Conservation (phyloP, 1,140 invertebrate genomes). For the Bombus picipes region DNA sequence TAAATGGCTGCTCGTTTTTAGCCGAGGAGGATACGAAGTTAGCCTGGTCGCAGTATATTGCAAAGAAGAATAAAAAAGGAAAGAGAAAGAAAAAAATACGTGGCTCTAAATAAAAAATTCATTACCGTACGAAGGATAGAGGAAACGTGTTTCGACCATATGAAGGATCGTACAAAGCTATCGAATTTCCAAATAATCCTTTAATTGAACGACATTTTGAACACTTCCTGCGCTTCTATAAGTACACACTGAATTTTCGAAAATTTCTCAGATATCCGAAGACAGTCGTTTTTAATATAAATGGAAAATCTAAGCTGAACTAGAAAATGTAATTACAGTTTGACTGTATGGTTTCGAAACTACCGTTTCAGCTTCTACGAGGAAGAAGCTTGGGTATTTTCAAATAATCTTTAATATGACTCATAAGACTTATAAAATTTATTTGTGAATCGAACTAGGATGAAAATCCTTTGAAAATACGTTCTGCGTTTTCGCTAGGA, state of each 20-base stretch:
- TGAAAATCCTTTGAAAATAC: too few species aligned
- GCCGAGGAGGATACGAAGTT: not conserved
- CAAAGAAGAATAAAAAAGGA: not conserved
- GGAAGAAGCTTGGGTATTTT: too few species aligned
- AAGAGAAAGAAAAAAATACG: not conserved
- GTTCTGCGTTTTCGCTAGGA: not conserved
- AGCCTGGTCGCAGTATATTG: not conserved
- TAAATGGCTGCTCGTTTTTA: constrained; percentile 18
- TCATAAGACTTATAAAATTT: not conserved
- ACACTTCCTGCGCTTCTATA: not conserved
- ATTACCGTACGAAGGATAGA: not conserved
- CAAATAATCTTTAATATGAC: not conserved
- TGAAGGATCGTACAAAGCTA: not conserved
- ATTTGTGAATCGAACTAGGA: not conserved
- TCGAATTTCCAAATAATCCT: not conserved
- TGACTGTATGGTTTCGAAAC: not conserved
- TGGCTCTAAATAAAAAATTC: constrained; percentile 7
- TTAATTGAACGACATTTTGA: not conserved
- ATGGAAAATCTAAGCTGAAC: too few species aligned
- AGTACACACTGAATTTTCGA: not conserved
- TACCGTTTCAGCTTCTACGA: not conserved
- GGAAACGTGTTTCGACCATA: not conserved
- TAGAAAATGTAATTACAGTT: too few species aligned
- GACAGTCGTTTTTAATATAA: not conserved
- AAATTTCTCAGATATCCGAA: not conserved